A percentile compares a stretch with the other conserved stretches of the same genome.
Conservation (phyloP, 2,888 invertebrate species). For the Cremastobaeus sp. region DNA sequence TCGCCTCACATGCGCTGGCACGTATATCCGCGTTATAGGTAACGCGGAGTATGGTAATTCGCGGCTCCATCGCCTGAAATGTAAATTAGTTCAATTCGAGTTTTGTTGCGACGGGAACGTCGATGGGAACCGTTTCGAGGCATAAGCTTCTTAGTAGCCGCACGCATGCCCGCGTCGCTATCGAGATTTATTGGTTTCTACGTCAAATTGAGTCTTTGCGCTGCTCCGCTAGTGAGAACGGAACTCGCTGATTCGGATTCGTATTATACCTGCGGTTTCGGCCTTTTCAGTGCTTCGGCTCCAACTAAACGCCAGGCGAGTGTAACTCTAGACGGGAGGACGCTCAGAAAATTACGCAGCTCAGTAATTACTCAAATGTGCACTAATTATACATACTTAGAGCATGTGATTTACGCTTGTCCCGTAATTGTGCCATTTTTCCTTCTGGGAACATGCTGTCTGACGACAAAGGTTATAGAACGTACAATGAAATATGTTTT, state of each 20-base stretch:
- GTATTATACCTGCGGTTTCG: constrained; percentile 13
- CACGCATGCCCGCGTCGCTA: constrained; percentile 70
- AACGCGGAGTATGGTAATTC: constrained; percentile 75
- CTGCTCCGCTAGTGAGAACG: constrained; percentile 71
- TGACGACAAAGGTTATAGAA: constrained; percentile 42
- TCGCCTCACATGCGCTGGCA: constrained; percentile 74
- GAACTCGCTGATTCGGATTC: constrained; percentile 69
- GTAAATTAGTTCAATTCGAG: constrained; percentile 78
- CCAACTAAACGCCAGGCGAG: no score
- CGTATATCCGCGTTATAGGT: constrained; percentile 69
- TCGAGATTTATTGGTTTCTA: constrained; percentile 77
- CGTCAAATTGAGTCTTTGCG: constrained; percentile 49
- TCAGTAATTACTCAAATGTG: constrained; percentile 43
- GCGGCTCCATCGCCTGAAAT: constrained; percentile 75
- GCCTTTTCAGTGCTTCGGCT: no score
- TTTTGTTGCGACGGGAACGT: constrained; percentile 74
- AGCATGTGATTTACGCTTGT: constrained; percentile 26
- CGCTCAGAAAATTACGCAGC: constrained; percentile 26
- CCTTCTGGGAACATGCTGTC: constrained; percentile 33
- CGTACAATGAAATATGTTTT: constrained; percentile 20
- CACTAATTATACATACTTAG: constrained; percentile 39
- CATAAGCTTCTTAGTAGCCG: constrained; percentile 76
- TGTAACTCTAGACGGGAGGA: constrained; percentile 16
- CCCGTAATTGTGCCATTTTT: constrained; percentile 42
- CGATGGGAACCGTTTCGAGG: constrained; percentile 74